Evolutionary conservation across 2,113 vertebrate species (phyloP).

Genomic region (Isichthys henryi): DNA sequence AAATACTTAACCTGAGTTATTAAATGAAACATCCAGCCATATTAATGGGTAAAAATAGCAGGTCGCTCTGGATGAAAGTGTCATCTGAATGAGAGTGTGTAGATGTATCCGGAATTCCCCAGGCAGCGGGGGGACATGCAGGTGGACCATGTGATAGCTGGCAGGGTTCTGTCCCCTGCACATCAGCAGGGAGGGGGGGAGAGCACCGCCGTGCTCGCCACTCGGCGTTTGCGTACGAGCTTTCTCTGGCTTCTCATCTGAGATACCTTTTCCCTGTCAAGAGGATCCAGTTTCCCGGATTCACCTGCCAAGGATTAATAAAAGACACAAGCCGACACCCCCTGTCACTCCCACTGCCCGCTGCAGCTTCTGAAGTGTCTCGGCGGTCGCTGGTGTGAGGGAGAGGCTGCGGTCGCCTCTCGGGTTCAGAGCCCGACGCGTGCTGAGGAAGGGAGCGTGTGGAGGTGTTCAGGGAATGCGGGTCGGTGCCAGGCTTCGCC

Average conservation of each 20-base stretch:
- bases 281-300: not conserved
- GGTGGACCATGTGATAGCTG: not conserved
- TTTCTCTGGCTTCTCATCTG: not conserved
- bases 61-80: not conserved
- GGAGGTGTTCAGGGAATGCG: conserved; percentile 30
- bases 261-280: not conserved
- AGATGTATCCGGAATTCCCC: not conserved
- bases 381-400: conserved; percentile 17
- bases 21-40: conserved; percentile 4
- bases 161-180: not conserved
- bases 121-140: not conserved
- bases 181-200: not conserved
- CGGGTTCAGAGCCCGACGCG: not conserved
- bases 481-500: not conserved
- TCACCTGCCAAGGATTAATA: conserved; percentile 16
- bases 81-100: not conserved
- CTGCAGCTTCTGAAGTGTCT: conserved; percentile 8
- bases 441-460: not conserved
- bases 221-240: not conserved
- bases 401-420: not conserved
- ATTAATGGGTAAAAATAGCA: not conserved
- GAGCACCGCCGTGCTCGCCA: not conserved
- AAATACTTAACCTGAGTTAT: conserved; percentile 5
- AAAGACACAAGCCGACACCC: conserved; percentile 20
- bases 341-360: conserved; percentile 13